Evolutionary conservation across 1,140 invertebrate species (phyloP), one percentile per base, ranked within the genome.

Genomic region (Apolygus lucorum): DNA sequence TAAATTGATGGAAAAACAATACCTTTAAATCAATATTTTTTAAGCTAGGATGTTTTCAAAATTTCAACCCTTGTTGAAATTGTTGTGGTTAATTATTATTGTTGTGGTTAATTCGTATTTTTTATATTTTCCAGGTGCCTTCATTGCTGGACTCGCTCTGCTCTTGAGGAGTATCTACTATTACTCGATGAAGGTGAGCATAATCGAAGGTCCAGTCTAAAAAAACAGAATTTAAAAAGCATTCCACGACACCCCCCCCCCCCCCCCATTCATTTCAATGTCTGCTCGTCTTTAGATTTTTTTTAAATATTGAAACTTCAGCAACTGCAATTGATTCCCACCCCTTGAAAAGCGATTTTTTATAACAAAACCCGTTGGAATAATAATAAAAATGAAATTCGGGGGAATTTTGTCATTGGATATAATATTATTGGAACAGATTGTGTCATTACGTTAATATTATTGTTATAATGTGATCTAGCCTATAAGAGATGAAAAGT

Each of bases 181-280:
- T 79, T 93, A 87, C 81, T 88, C 87, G 64, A 92, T 96, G 86
- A 95, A 93, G 82, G 88, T 93, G 52, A 93, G 91, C 82, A 81
- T 85, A 68, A 92, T 93, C 76, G 90, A 92, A 77, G 90, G 64
- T 28, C 64, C 64, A n/a, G 27, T 66, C 34, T 66, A 42, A 66
- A 25, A n/a, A 17, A 42, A 4, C 34, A 4, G n/a, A n/a, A n/a
- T n/a, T n/a, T n/a, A n/a, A n/a, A n/a, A 42, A 42, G 34, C 34
- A 42, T 42, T 42, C 34, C 34, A 42, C 4, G 34, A 42, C 34
- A 4, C 4, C 34, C 4, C 34, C 34, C 34, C 34, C 4, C 34
- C 34, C 34, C 34, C 17, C 34, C 17, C 34, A 42, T 4, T 42
- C 17, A 17, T 42, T 8, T 42, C 17, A 42, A 42, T 4, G n/a